These are phyloP conservation scores for Clarias gariepinus DNA, from an alignment of 2,113 vertebrate genomes.

Conservation along the genomic window DNA sequence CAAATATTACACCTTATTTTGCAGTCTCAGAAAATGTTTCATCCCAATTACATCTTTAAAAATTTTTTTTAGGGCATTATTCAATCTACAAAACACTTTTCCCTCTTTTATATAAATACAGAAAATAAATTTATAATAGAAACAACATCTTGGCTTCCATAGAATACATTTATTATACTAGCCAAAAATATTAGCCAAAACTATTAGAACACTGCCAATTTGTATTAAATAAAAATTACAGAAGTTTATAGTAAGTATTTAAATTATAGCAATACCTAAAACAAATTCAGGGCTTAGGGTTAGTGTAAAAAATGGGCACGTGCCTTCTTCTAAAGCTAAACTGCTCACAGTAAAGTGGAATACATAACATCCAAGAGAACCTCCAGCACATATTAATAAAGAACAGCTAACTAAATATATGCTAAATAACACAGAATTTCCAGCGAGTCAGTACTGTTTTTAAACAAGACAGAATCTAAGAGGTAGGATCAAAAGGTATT, in stretches of 20 bases:
- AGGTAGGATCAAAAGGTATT: not conserved
- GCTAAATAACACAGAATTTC: not conserved
- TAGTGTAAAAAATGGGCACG: not conserved
- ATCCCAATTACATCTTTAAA: not conserved
- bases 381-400: not conserved
- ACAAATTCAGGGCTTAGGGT: not conserved
- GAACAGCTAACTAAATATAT: not conserved
- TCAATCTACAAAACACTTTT: not conserved
- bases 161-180: not conserved
- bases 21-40: not conserved
- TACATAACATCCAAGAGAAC: not conserved
- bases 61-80: not conserved
- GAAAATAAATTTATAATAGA: no score
- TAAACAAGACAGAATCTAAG: not conserved
- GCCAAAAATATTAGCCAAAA: no score
- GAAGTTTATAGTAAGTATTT: not conserved
- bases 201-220: not conserved
- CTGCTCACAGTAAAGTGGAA: not conserved
- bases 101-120: not conserved
- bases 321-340: not conserved
- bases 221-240: not conserved
- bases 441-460: not conserved
- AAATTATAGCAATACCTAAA: not conserved
- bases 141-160: no score
- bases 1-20: not conserved